A percentile compares a stretch with the other conserved stretches of the same genome.
Evolutionary conservation across 1,140 invertebrate genomes (phyloP).

Genomic region (Chelonus insularis): DNA sequence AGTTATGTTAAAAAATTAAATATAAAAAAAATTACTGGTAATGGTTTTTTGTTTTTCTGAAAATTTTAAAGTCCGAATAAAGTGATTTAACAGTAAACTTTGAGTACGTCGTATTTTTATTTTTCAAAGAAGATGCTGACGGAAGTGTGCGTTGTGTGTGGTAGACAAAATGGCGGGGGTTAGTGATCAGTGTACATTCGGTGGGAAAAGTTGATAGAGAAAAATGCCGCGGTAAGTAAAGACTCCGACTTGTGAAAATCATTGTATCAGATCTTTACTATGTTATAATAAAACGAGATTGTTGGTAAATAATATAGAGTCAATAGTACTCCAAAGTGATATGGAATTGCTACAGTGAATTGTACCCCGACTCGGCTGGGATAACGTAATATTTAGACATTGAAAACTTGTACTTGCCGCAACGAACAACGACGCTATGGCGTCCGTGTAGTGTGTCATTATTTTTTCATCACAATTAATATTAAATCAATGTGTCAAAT

Average conservation of each 20-base stretch:
- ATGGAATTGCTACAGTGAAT: conserved; percentile 17
- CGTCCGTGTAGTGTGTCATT: conserved; percentile 48
- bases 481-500: not conserved
- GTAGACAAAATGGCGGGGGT: conserved; percentile 49
- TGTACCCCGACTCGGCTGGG: not conserved
- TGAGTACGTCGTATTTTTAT: not conserved
- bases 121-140: not conserved
- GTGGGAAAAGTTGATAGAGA: conserved; percentile 43
- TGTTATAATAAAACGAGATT: not conserved
- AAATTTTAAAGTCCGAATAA: too few relatives aligned
- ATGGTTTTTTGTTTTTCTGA: too few relatives aligned
- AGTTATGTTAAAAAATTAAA: too few relatives aligned
- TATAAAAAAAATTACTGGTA: too few relatives aligned
- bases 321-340: not conserved
- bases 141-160: conserved; percentile 25
- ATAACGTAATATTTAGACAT: conserved; percentile 29
- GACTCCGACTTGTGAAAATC: conserved; percentile 29
- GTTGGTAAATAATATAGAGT: not conserved
- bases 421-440: conserved; percentile 50
- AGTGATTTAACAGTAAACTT: too few relatives aligned
- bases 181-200: conserved; percentile 42
- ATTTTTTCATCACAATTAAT: conserved; percentile 35
- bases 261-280: not conserved
- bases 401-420: conserved; percentile 35
- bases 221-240: conserved; percentile 49